Percentiles rank a stretch among this genome's conserved stretches.
phyloP scores from a whole-genome alignment of 2,888 invertebrate genomes.

The Nymphalis polychloros region DNA sequence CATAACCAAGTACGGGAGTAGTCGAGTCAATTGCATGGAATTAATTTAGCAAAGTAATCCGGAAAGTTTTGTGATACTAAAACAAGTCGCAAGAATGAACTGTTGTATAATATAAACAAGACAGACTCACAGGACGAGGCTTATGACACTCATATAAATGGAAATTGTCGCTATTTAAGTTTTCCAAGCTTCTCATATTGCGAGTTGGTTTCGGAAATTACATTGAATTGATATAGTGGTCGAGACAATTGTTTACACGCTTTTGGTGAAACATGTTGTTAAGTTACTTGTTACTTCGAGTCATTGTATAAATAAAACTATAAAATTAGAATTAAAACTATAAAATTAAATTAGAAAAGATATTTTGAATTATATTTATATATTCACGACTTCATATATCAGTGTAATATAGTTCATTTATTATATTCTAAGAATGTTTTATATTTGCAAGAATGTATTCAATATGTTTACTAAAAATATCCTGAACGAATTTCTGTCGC shows the following conservation, averaged over 20 bases:
- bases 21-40: conserved; percentile 32
- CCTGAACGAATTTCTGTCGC: too few species aligned
- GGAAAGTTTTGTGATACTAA: conserved; percentile 34
- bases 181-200: conserved; percentile 54
- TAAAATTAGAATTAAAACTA: too few species aligned
- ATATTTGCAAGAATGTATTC: too few species aligned
- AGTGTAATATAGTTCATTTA: too few species aligned
- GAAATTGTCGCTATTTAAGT: conserved; percentile 73
- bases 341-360: too few species aligned
- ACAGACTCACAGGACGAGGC: conserved; percentile 61
- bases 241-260: conserved; percentile 33
- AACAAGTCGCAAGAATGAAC: conserved; percentile 40
- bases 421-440: too few species aligned
- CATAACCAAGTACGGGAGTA: conserved; percentile 18
- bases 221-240: conserved; percentile 35
- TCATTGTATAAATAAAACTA: conserved; percentile 2
- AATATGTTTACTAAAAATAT: too few species aligned
- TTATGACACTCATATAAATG: conserved; percentile 72
- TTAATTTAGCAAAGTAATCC: conserved; percentile 40
- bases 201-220: conserved; percentile 61
- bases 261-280: conserved; percentile 19
- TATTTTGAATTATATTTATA: too few species aligned
- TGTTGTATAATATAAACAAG: conserved; percentile 44
- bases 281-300: conserved; percentile 12
- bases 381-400: too few species aligned